Percentiles rank a stretch among this genome's conserved stretches.
phyloP scores from a whole-genome alignment of 2,113 vertebrate species.

The Vireo altiloquus region DNA sequence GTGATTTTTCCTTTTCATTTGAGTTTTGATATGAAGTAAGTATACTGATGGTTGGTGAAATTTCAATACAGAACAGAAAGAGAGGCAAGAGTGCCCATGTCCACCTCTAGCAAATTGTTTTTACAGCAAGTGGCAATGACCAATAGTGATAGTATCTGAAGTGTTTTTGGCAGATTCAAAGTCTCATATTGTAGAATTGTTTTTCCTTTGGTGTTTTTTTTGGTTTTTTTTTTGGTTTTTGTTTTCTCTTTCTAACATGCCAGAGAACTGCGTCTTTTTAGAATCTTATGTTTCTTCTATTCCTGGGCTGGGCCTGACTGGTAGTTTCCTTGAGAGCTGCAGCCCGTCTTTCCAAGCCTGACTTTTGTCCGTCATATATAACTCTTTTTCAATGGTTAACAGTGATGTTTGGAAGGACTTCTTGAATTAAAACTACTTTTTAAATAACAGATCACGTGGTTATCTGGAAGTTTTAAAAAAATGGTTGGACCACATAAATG shows the following conservation, averaged over 20 bases:
- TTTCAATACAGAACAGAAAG: not conserved
- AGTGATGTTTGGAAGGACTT: not conserved
- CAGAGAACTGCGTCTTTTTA: not conserved
- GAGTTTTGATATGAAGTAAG: not conserved
- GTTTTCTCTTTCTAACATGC: not conserved
- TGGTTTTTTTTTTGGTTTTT: too few species aligned
- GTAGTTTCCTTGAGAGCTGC: not conserved
- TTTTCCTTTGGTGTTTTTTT: not conserved
- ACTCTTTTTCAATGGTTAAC: not conserved
- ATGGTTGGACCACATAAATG: not conserved
- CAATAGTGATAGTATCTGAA: not conserved
- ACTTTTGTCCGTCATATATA: not conserved
- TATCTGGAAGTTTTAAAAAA: not conserved
- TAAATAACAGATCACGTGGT: not conserved
- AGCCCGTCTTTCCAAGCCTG: not conserved
- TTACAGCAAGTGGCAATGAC: not conserved
- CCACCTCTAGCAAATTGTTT: not conserved
- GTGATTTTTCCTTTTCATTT: not conserved
- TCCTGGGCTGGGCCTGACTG: not conserved
- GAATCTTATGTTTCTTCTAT: not conserved
- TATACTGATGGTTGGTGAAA: not conserved
- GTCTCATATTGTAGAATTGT: not conserved
- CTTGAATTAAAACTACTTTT: not conserved
- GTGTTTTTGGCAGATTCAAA: not conserved
- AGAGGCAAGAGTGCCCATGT: not conserved